Percentiles rank a stretch among this genome's conserved stretches.
phyloP scores from a whole-genome alignment of 2,888 invertebrate species.

The Empis livida region DNA sequence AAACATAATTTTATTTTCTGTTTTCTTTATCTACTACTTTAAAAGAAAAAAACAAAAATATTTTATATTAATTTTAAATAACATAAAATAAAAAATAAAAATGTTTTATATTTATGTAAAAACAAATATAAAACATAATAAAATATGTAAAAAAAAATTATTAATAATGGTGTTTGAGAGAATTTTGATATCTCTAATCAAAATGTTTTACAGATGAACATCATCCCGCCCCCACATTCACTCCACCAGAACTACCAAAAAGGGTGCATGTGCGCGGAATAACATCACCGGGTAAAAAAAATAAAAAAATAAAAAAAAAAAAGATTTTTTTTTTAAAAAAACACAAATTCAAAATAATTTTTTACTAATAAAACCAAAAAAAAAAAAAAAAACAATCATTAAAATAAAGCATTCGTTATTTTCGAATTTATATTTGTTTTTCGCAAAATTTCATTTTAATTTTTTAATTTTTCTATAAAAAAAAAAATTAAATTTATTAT shows the following conservation, averaged over 20 bases:
- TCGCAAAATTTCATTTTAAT: conserved; percentile 11
- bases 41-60: not conserved
- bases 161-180: not conserved
- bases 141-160: conserved; percentile 7
- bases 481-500: no score
- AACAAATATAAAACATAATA: conserved; percentile 15
- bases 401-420: conserved; percentile 24
- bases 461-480: not conserved
- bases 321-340: no score
- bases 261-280: conserved; percentile 94
- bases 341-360: no score
- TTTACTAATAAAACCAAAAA: conserved; percentile 5
- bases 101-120: not conserved
- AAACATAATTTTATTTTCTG: no score
- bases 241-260: conserved; percentile 98
- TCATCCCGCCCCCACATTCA: conserved; percentile 95
- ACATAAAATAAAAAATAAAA: not conserved
- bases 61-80: not conserved
- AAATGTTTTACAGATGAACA: conserved; percentile 66
- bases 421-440: conserved; percentile 13
- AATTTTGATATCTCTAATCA: not conserved
- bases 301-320: conserved; percentile 2
- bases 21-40: not conserved
- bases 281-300: conserved; percentile 38
- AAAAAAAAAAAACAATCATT: conserved; percentile 14